Base-by-base conservation (phyloP, 1,140 invertebrate species). In the Caerostris extrusa region DNA sequence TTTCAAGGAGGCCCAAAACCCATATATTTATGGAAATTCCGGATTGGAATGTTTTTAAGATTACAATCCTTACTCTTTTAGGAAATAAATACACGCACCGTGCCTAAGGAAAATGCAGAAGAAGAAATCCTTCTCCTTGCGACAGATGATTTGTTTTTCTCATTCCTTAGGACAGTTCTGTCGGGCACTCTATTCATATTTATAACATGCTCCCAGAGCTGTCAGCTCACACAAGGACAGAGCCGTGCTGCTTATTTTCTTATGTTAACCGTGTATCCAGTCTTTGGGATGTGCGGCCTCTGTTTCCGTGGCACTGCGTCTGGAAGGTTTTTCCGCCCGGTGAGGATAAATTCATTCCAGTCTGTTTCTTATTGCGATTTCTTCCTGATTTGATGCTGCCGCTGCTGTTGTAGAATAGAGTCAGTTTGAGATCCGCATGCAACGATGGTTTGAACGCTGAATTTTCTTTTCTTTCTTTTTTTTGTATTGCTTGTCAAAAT, bases 71-170 rank as follows among this genome's bases (percentile, higher is more conserved):
- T 71, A 57, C 53, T 71, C 56, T 53, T 77, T 64, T 67, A 50
- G 34, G 53, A 91, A 81, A 91, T 91, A 82, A 91, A 91, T 91
- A 92, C 90, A 56, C 61, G 50, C 58, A 61, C n/a, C 34, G 10
- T 7, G 17, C 64, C 7, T 10, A 58, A 81, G 71, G 53, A 82
- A 77, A 90, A 53, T 50, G 71, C 64, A 64, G 69, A 57, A 58
- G 58, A 90, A 57, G 55, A 60, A 77, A 34, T 81, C 56, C 53
- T 34, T 58, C n/a, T 93, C 77, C 57, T 53, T 60, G 82, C 60
- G 91, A 87, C 91, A 93, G 61, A 86, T 93, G 91, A 93, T 93
- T 93, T 93, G 91, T n/a, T 93, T 93, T 87, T 87, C 91, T 93
- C 83, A 87, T 93, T 93, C 83, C 10, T 50, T 77, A n/a, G n/a